Conservation (phyloP, 2,888 invertebrate genomes). For the Ichneumon xanthorius region DNA sequence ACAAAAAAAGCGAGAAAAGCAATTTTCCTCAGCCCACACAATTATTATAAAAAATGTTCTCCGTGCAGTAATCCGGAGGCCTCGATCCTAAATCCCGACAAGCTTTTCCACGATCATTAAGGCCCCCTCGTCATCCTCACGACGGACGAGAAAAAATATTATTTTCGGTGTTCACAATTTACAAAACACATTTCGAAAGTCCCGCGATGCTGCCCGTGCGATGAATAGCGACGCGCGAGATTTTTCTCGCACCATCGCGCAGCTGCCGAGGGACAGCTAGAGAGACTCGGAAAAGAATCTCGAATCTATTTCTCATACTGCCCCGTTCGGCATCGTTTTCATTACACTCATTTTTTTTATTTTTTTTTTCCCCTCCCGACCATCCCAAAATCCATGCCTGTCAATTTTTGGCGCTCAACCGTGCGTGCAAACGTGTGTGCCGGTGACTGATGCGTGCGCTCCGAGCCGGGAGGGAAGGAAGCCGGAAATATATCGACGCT, state of each 20-base stretch:
- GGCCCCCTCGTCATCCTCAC: no score
- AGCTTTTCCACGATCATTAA: no score
- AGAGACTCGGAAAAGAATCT: not conserved
- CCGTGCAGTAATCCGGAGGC: no score
- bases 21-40: no score
- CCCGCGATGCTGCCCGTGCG: no score
- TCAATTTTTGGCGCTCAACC: constrained; percentile 61
- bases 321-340: constrained; percentile 67
- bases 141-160: no score
- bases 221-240: not conserved
- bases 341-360: constrained; percentile 68
- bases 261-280: not conserved
- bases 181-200: no score
- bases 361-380: constrained; percentile 16
- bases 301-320: constrained; percentile 55
- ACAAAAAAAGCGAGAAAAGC: no score
- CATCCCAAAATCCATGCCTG: constrained; percentile 68
- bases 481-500: constrained; percentile 55
- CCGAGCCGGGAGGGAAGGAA: constrained; percentile 13
- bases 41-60: no score
- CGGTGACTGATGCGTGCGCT: not conserved
- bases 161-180: no score
- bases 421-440: constrained; percentile 4
- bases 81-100: no score
- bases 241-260: constrained; percentile 1